These are phyloP conservation scores for Drosophila affinis DNA, from an alignment of 2,888 invertebrate species.

Conservation along the genomic window DNA sequence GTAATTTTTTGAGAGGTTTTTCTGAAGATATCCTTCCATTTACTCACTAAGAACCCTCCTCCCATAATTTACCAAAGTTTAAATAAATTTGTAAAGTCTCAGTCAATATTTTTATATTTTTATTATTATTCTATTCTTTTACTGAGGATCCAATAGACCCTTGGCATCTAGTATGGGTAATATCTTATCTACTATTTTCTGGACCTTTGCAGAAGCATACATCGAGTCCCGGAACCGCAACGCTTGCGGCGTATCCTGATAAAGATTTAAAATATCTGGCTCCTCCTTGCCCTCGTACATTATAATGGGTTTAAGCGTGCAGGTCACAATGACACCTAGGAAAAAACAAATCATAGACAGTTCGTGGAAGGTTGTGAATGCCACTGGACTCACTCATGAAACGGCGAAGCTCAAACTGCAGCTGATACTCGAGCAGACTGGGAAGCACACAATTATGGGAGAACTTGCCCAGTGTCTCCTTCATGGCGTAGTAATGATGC, in stretches of 20 bases:
- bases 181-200: constrained; percentile 69
- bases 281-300: constrained; percentile 72
- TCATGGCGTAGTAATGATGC: constrained; percentile 66
- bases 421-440: constrained; percentile 59
- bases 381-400: constrained; percentile 44
- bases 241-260: constrained; percentile 75
- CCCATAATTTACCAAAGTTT: no score
- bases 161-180: constrained; percentile 79
- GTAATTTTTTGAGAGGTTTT: no score
- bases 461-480: constrained; percentile 47
- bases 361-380: fast-evolving
- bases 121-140: no score
- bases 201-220: constrained; percentile 71
- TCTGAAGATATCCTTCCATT: no score
- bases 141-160: constrained; percentile 75
- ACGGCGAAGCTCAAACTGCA: constrained; percentile 56
- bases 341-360: not conserved
- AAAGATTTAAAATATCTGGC: constrained; percentile 75
- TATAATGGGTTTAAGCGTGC: constrained; percentile 78
- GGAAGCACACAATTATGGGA: constrained; percentile 54
- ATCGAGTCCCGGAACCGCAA: constrained; percentile 74
- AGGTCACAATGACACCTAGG: constrained; percentile 71
- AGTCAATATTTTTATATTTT: no score
- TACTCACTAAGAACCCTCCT: no score
- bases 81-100: no score